A percentile compares a stretch with the other conserved stretches of the same genome.
Evolutionary conservation across 2,888 invertebrate species (phyloP).

Genomic region (Proisotoma minuta): DNA sequence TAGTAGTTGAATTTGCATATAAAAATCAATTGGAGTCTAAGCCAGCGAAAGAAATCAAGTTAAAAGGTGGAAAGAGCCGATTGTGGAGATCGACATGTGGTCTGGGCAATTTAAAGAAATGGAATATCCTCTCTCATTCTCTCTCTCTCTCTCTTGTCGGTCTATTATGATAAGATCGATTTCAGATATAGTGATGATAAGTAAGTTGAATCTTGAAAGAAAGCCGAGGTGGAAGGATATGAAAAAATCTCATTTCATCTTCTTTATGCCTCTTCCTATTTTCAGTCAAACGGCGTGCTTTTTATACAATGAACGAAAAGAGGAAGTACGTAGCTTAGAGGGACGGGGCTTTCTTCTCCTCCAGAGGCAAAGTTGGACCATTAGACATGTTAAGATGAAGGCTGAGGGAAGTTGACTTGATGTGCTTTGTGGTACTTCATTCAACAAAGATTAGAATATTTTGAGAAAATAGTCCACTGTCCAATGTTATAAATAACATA

Average conservation of each 20-base stretch:
- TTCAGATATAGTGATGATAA: constrained; percentile 19
- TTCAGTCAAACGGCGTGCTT: background rate
- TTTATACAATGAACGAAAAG: no score
- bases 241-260: constrained; percentile 9
- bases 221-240: background rate
- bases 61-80: constrained; percentile 13
- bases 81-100: constrained; percentile 22
- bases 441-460: no score
- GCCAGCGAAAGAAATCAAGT: constrained; percentile 7
- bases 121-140: constrained; percentile 17
- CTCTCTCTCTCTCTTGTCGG: constrained; percentile 18
- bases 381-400: no score
- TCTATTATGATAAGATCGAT: constrained; percentile 26
- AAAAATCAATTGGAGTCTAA: background rate
- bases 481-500: no score
- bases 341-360: no score
- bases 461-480: no score
- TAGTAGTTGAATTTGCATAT: no score
- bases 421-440: no score
- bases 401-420: no score
- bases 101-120: constrained; percentile 13
- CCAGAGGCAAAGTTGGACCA: no score
- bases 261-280: background rate
- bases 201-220: no score
- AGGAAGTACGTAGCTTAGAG: no score